phyloP scores from a whole-genome alignment of 92 coral and sea anemone species.

The Pocillopora meandrina region DNA sequence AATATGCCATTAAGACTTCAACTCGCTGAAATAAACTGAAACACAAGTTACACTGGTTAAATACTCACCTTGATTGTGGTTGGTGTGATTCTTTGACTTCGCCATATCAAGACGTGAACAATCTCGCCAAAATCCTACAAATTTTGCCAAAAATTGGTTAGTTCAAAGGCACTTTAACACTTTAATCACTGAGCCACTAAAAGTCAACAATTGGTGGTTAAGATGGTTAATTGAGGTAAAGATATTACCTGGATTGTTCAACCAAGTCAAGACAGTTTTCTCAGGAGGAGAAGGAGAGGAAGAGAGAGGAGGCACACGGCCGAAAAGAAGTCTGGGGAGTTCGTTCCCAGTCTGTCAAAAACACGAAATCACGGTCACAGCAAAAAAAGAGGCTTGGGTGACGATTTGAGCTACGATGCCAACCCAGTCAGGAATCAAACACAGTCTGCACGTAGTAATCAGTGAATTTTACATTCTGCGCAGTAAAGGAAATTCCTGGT shows the following conservation, averaged over 20 bases:
- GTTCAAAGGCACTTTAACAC: neutral
- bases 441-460: too few species aligned
- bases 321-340: slow-evolving; percentile 15
- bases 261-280: slow-evolving; percentile 2
- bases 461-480: too few species aligned
- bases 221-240: neutral
- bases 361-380: neutral
- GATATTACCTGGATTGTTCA: slow-evolving; percentile 38
- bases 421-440: too few species aligned
- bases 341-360: slow-evolving; percentile 19
- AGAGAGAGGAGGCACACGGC: neutral
- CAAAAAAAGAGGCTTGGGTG: neutral
- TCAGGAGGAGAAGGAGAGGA: neutral
- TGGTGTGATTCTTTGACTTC: slow-evolving; percentile 98
- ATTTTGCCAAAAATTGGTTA: neutral
- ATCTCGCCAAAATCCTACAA: slow-evolving; percentile 27
- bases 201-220: neutral
- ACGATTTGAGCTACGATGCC: too few species aligned
- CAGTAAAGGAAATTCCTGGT: too few species aligned
- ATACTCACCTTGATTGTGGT: slow-evolving; percentile 92
- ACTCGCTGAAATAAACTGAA: neutral
- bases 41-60: neutral
- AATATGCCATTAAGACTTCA: neutral
- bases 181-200: neutral
- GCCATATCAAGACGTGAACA: slow-evolving; percentile 71